A percentile compares a stretch with the other conserved stretches of the same genome.
Evolutionary conservation across 2,797 vertebrate genomes (phyloP).

Genomic region (Platyrinchus mystaceus): DNA sequence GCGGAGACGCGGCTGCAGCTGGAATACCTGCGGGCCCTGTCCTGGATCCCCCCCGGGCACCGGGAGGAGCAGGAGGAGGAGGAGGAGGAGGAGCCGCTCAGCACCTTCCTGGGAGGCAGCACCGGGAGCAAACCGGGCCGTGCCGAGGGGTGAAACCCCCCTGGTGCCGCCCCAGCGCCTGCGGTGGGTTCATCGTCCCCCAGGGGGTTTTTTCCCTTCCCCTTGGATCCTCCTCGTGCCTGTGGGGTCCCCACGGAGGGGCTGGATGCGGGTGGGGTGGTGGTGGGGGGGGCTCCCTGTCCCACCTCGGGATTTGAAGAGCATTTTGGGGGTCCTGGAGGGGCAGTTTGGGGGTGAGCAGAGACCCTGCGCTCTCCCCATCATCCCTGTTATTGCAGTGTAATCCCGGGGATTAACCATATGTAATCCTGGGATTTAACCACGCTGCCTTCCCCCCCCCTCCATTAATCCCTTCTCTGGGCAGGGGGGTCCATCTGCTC

Average conservation of each 20-base stretch:
- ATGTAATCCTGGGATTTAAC: background rate
- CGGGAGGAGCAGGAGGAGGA: background rate
- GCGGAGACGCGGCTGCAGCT: slow-evolving; percentile 77
- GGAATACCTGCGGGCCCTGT: slow-evolving; percentile 47
- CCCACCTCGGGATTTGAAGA: background rate
- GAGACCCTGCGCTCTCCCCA: fast-evolving
- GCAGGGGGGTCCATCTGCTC: background rate
- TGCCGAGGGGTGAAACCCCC: background rate
- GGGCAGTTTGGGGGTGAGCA: background rate
- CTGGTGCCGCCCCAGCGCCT: background rate
- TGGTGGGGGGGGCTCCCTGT: background rate
- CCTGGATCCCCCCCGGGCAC: background rate
- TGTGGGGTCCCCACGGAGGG: fast-evolving
- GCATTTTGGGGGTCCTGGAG: background rate
- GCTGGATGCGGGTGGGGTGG: background rate
- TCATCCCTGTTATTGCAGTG: background rate
- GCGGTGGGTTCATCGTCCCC: background rate
- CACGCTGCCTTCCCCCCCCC: no score
- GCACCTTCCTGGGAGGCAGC: background rate
- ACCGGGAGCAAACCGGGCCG: background rate
- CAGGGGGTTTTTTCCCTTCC: no score
- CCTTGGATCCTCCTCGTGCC: background rate
- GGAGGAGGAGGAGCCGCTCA: background rate
- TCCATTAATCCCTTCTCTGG: background rate
- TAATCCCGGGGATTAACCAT: background rate